Evolutionary conservation across 2,888 invertebrate species (phyloP), one percentile per base, ranked within the genome.

Genomic region (Lycophotia porphyrea): DNA sequence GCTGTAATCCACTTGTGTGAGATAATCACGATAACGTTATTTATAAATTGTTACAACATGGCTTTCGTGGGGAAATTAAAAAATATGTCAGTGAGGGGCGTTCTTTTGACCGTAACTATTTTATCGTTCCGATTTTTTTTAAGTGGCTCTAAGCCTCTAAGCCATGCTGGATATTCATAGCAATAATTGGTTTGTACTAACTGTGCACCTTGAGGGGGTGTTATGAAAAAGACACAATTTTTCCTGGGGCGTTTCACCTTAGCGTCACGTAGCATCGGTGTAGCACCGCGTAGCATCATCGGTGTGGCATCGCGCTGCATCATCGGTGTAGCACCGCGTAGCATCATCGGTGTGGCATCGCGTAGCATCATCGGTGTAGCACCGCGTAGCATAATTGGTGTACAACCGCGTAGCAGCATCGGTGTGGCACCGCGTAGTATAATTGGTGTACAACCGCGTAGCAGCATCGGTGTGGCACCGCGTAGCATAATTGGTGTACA

Each of bases 1-100:
- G 44, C 39, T 77, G 64, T 68, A 65, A 77, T 71, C 68, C 36
- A 74, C 49, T 77, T 77, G 55, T 74, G 69, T 61, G 44, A 36
- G 64, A 60, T 80, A 27, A 49, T 65, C 58, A 63, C 31, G 39
- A 74, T 77, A 71, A 66, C 36, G 9, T 8, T 71, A 31, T 63
- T 71, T 71, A 27, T 21, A 27, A 71, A 78, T 58, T 27, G 39
- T 47, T 11, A 3, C 15, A n/a, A 31, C 52, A n/a, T 55, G 24
- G 18, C 24, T 58, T 64, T 42, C 0, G 52, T 15, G 1, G 1
- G 27, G 27, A 34, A 39, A 39, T 44, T 55, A 31, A 69, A 68
- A 55, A 60, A 13, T n/a, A n/a, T 21, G 18, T 24, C 44, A 8
- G 24, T 31, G 8, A 31, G 47, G 13, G 31, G 5, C 5, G 21